Evolutionary conservation across 2,113 vertebrate genomes (phyloP), one percentile per base, ranked within the genome.

Genomic region (Symphodus melops): DNA sequence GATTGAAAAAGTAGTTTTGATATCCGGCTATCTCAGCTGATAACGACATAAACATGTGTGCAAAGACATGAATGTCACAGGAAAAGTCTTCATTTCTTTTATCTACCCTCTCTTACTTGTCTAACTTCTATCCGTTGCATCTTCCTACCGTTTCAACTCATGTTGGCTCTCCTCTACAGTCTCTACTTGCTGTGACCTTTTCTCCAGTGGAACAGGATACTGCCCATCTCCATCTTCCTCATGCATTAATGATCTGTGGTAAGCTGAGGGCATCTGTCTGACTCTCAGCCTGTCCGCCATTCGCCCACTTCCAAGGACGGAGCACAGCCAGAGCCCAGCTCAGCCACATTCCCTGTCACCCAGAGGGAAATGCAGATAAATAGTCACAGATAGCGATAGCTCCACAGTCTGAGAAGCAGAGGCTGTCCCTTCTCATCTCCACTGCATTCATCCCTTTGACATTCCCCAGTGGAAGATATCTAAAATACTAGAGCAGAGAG

Each of bases 201-300:
- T 90, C 87, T 92, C 90, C 89, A 83, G 86, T 87, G 91, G 88
- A 92, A 92, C 88, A 90, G 77, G 90, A 94, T 91, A 86, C 90
- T 89, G 85, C 85, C 79, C 83, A 82, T 90, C 91, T 91, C 87
- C 82, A 88, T 89, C 91, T 91, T 84, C 83, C 91, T 94, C 90
- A 94, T 94, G 88, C 90, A 93, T 93, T 92, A 93, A 91, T 94
- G 92, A 93, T 93, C 91, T 87, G 91, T 82, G 90, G 88, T 77
- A 88, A 92, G 86, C 84, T 87, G 81, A 89, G 88, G 90, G 90
- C 89, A 91, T 91, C 87, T 85, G 86, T 93, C 92, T 92, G 92
- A 89, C 90, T 92, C 89, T 71, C 86, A 73, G 83, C 78, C 84
- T 68, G 83, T 83, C 86, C 82, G 69, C 86, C 55, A 75, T 82